Evolutionary conservation across 2,797 vertebrate genomes (phyloP).

Genomic region (Monodelphis domestica): DNA sequence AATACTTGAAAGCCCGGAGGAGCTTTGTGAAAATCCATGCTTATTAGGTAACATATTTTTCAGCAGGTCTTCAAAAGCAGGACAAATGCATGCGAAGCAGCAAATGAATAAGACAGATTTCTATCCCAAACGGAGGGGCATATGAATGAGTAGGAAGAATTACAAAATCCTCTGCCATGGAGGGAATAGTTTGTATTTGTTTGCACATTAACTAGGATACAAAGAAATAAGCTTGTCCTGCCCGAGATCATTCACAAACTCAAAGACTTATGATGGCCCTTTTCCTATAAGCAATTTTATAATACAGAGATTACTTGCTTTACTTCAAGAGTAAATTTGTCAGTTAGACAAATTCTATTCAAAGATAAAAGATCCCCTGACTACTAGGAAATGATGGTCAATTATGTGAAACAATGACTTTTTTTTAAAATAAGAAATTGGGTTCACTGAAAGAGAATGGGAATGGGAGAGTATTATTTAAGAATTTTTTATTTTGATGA

Average conservation of each 20-base stretch:
- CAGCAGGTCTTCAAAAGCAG: neutral
- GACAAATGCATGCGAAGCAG: neutral
- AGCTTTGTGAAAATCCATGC: neutral
- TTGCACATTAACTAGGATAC: neutral
- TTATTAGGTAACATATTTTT: neutral
- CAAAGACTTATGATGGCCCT: neutral
- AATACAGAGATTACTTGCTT: neutral
- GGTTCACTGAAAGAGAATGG: neutral
- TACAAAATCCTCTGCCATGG: neutral
- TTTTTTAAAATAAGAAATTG: neutral
- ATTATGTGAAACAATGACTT: neutral
- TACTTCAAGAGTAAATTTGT: neutral
- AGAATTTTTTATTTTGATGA: neutral
- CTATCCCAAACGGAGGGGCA: neutral
- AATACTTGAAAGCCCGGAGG: neutral
- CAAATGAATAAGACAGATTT: neutral
- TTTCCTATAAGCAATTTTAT: neutral
- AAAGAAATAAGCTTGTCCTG: neutral
- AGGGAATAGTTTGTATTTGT: neutral
- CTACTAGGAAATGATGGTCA: neutral
- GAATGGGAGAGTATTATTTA: neutral
- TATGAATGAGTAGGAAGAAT: neutral
- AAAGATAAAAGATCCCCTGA: neutral
- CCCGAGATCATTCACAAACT: neutral
- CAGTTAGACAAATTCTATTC: neutral